Conservation (phyloP, 92 coral and sea anemone species). For the Porites rus region DNA sequence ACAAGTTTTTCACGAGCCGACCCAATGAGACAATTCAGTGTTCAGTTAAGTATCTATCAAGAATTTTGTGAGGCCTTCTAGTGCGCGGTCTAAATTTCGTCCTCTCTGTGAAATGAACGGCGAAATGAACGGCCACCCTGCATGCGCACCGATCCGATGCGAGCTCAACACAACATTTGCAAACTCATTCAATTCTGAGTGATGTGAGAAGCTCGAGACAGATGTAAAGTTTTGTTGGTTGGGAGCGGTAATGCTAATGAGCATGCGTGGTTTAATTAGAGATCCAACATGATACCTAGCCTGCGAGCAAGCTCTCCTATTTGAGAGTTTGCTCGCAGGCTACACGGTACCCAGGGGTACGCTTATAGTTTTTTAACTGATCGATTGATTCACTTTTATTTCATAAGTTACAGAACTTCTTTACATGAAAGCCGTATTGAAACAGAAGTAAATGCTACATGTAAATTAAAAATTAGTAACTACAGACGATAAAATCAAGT, state of each 20-base stretch:
- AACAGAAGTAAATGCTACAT: too few relatives aligned
- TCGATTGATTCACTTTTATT: too few relatives aligned
- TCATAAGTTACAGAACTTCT: too few relatives aligned
- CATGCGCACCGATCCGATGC: slow-evolving; percentile 48
- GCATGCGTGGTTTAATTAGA: slow-evolving; percentile 88
- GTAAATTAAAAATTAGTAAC: too few relatives aligned
- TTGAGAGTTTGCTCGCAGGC: too few relatives aligned
- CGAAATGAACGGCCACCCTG: slow-evolving; percentile 76
- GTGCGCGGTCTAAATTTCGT: slow-evolving; percentile 47
- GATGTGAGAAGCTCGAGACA: slow-evolving; percentile 67
- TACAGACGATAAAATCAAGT: too few relatives aligned
- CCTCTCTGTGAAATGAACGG: slow-evolving; percentile 13
- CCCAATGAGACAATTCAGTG: slow-evolving; percentile 69
- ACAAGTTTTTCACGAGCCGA: slow-evolving; percentile 68
- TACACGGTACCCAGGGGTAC: too few relatives aligned
- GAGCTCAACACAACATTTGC: slow-evolving; percentile 60
- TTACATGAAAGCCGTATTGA: too few relatives aligned
- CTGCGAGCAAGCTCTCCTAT: too few relatives aligned
- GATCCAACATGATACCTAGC: slow-evolving; percentile 63
- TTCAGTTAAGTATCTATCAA: slow-evolving; percentile 69
- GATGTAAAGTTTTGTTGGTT: slow-evolving; percentile 85
- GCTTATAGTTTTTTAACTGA: too few relatives aligned
- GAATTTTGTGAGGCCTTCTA: slow-evolving; percentile 64
- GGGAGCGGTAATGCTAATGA: slow-evolving; percentile 79
- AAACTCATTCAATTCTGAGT: slow-evolving; percentile 53